phyloP scores from a whole-genome alignment of 2,113 vertebrate genomes.

The Corythoichthys intestinalis region DNA sequence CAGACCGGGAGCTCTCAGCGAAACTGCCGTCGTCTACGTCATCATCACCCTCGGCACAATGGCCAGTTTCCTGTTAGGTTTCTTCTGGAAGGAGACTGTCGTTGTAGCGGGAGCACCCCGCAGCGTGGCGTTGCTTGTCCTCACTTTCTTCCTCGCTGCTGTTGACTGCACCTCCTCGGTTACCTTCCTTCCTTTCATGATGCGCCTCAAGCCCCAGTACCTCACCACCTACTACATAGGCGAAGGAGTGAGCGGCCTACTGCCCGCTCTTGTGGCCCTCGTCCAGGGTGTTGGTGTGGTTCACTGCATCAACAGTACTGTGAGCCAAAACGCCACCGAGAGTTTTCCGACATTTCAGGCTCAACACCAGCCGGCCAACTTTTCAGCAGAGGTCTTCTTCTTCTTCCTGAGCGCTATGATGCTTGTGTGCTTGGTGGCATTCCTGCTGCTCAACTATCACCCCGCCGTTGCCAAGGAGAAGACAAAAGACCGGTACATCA shows the following conservation, averaged over 20 bases:
- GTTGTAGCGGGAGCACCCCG: conserved; percentile 49
- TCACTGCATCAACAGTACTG: conserved; percentile 64
- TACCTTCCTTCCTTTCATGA: conserved; percentile 83
- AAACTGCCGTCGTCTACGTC: conserved; percentile 63
- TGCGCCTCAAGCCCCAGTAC: conserved; percentile 66
- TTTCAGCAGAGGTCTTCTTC: conserved; percentile 75
- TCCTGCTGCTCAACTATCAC: conserved; percentile 74
- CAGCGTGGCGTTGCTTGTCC: conserved; percentile 70
- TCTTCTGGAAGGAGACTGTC: conserved; percentile 74
- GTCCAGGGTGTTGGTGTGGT: conserved; percentile 74
- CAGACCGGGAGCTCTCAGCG: conserved; percentile 61
- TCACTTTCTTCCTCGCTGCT: conserved; percentile 75
- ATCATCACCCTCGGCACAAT: conserved; percentile 65
- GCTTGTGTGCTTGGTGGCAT: conserved; percentile 69
- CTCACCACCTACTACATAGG: conserved; percentile 80
- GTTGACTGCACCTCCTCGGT: conserved; percentile 84
- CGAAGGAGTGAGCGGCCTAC: conserved; percentile 78
- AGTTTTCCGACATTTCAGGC: conserved; percentile 21
- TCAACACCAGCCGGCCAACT: conserved; percentile 69
- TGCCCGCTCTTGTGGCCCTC: conserved; percentile 76
- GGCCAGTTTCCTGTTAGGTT: conserved; percentile 72
- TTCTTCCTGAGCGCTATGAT: conserved; percentile 77
- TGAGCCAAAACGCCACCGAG: conserved; percentile 16
- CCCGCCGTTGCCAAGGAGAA: conserved; percentile 53
- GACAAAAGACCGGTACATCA: conserved; percentile 20